phyloP scores from a whole-genome alignment of 2,797 vertebrate genomes.

The Podarcis siculus region DNA sequence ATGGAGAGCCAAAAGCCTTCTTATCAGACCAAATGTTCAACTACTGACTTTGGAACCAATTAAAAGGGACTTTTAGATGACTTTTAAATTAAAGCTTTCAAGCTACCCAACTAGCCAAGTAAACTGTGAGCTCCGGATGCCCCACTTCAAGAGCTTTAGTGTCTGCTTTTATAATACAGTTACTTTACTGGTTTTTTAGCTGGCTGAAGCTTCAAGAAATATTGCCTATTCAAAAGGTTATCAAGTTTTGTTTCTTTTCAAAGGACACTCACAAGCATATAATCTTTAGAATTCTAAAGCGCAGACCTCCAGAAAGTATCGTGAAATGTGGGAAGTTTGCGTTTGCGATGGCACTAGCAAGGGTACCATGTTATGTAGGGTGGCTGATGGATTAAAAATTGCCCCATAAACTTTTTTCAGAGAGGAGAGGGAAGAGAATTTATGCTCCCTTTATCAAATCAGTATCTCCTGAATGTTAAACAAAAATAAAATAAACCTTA shows the following conservation, averaged over 20 bases:
- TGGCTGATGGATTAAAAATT: not conserved
- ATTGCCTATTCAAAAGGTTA: not conserved
- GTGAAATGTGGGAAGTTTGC: not conserved
- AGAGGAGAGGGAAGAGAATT: not conserved
- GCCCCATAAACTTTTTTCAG: not conserved
- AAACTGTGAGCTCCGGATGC: constrained; percentile 63
- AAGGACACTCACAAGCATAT: not conserved
- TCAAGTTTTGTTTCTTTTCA: not conserved
- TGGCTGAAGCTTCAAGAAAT: constrained; percentile 47
- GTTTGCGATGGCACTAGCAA: not conserved
- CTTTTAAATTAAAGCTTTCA: constrained; percentile 76
- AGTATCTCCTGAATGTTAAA: not conserved
- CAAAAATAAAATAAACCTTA: not conserved
- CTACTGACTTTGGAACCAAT: constrained; percentile 73
- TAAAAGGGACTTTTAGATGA: constrained; percentile 69
- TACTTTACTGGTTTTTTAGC: constrained; percentile 63
- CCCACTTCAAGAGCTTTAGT: constrained; percentile 60
- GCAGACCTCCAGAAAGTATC: not conserved
- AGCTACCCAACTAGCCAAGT: constrained; percentile 63
- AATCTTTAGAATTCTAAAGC: constrained; percentile 18
- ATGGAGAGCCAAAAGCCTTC: constrained; percentile 71
- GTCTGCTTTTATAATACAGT: constrained; percentile 65
- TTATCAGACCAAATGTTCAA: constrained; percentile 73
- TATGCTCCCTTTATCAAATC: constrained; percentile 1
- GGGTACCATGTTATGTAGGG: not conserved